Base-by-base conservation (phyloP, 1,140 invertebrate species). In the Sweltsa coloradensis region DNA sequence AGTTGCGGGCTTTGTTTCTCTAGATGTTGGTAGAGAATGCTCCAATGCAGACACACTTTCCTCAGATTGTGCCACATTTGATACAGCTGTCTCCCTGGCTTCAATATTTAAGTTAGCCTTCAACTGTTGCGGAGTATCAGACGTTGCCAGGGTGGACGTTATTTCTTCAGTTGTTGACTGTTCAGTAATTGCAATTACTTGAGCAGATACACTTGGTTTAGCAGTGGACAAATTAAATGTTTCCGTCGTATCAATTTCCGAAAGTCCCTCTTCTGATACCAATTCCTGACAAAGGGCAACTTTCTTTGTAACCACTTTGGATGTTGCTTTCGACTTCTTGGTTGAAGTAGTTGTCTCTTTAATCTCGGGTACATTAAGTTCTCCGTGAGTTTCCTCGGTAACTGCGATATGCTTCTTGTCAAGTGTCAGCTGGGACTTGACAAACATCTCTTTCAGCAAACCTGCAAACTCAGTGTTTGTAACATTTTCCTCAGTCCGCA, bases 81-180 rank as follows among this genome's bases (percentile, higher is more conserved):
- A 29, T 29, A 44, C 13, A 25, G n/a, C 14, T 7, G 25, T 29
- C 2, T 44, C n/a, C 13, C 42, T 34, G 6, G 42, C 1, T n/a
- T n/a, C 25, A n/a, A 44, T 34, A 44, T 34, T 19, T 34, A 31
- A 22, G 3, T 36, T 45, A 11, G 43, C 26, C 23, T 45, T 11
- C 5, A 31, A 31, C 6, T 34, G 26, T 16, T 45, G 22, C 16
- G 25, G 25, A 7, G 21, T 19, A 7, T 19, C 11, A 34, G n/a
- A 6, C n/a, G 22, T 14, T 11, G 14, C n/a, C 34, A 45, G 34
- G n/a, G 29, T 34, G 13, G 23, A n/a, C 22, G 27, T 16, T 26
- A 21, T 26, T 14, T 45, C 43, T 16, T 45, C 18, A 13, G n/a
- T 13, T 16, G 23, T 5, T 19, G 5, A 4, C n/a, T 37, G 36